Conservation (phyloP, 2,888 invertebrate species). For the Piscicola geometra region DNA sequence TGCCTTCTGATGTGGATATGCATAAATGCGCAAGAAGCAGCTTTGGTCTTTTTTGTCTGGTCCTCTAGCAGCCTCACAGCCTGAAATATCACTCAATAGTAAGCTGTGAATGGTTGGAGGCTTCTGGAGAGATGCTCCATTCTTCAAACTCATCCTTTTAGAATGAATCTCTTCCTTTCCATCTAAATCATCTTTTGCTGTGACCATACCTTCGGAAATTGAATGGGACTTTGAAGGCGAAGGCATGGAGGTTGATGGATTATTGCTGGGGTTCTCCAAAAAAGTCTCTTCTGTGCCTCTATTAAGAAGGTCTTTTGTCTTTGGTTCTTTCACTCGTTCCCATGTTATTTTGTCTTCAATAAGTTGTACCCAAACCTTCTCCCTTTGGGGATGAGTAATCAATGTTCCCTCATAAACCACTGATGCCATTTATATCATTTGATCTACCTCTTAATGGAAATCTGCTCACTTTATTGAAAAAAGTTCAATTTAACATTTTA, state of each 20-base stretch:
- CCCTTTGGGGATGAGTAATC: background rate
- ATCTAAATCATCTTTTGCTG: background rate
- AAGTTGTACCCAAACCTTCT: background rate
- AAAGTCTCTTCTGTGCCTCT: background rate
- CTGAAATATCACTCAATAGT: slow-evolving; percentile 47
- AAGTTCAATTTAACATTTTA: background rate
- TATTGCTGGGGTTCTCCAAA: background rate
- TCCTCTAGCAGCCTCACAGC: slow-evolving; percentile 46
- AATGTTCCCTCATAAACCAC: slow-evolving; percentile 5
- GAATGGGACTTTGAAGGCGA: background rate
- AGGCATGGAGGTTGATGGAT: background rate
- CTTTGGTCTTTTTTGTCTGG: slow-evolving; percentile 33
- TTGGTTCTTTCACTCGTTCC: background rate
- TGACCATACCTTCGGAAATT: background rate
- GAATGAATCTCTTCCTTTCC: background rate
- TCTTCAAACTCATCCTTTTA: background rate
- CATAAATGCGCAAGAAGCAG: slow-evolving; percentile 49
- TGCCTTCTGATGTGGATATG: slow-evolving; percentile 50
- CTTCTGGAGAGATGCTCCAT: background rate
- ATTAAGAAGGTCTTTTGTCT: background rate
- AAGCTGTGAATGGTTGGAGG: slow-evolving; percentile 8
- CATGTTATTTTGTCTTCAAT: background rate
- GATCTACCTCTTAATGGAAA: background rate
- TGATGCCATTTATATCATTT: background rate
- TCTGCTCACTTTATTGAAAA: background rate